These are phyloP conservation scores for Microchrysa polita DNA, from an alignment of 2,888 invertebrate species.

Conservation along the genomic window DNA sequence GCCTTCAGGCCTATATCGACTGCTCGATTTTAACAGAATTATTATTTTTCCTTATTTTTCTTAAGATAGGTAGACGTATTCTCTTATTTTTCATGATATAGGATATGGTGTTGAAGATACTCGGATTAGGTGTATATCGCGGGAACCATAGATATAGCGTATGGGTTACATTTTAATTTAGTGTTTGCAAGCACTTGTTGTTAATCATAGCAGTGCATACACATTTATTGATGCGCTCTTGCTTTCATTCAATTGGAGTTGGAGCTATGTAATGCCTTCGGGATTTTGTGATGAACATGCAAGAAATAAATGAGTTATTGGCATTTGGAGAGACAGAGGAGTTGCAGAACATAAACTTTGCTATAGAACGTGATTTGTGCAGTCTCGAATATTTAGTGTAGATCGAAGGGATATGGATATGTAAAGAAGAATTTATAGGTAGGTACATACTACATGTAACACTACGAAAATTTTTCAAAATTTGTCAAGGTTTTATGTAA, in stretches of 20 bases:
- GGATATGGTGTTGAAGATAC: conserved; percentile 7
- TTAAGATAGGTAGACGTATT: no score
- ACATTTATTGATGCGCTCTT: conserved; percentile 27
- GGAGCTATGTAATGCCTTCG: conserved; percentile 14
- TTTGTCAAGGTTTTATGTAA: no score
- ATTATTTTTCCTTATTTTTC: conserved; percentile 17
- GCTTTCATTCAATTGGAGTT: conserved; percentile 26
- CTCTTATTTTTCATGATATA: conserved; percentile 22
- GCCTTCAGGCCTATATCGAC: conserved; percentile 6
- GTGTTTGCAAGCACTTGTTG: conserved; percentile 48
- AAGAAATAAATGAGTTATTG: conserved; percentile 38
- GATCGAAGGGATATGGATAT: no score
- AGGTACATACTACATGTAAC: no score
- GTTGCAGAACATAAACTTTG: conserved; percentile 25
- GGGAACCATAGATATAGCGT: background rate
- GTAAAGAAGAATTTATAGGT: no score
- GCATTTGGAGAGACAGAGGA: conserved; percentile 29
- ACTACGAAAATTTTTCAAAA: no score
- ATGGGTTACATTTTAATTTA: conserved; percentile 52
- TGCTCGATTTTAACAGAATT: conserved; percentile 40
- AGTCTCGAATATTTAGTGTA: no score
- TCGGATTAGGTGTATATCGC: no score
- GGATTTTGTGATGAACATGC: conserved; percentile 31
- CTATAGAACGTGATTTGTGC: no score
- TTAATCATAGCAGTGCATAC: conserved; percentile 49